A percentile compares a stretch with the other conserved stretches of the same genome.
These are phyloP conservation scores for Tanypteryx hageni DNA, from an alignment of 2,888 invertebrate genomes.

Conservation along the genomic window DNA sequence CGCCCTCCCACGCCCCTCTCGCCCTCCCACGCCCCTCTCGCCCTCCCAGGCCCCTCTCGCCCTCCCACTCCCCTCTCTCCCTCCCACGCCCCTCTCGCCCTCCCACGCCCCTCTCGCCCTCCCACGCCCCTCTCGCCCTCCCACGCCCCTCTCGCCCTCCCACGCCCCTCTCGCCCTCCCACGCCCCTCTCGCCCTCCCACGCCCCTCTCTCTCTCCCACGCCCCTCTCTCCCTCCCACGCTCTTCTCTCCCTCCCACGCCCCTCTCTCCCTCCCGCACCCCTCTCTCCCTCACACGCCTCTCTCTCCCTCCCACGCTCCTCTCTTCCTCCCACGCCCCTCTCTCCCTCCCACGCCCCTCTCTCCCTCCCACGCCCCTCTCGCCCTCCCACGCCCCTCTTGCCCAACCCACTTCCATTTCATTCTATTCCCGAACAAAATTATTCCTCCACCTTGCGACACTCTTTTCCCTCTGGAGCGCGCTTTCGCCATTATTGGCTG, in stretches of 20 bases:
- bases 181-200: too few species aligned
- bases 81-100: too few species aligned
- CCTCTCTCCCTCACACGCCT: neutral
- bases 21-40: neutral
- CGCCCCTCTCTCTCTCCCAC: neutral
- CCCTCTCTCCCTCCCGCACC: too few species aligned
- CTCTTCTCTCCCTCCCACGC: neutral
- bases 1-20: too few species aligned
- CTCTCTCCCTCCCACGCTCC: neutral
- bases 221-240: neutral
- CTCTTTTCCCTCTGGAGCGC: neutral
- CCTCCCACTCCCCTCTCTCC: neutral
- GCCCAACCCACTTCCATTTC: neutral
- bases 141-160: neutral
- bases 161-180: neutral
- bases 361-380: neutral
- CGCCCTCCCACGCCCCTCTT: neutral
- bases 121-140: neutral
- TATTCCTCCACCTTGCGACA: neutral
- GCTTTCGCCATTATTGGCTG: neutral
- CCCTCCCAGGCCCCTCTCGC: neutral
- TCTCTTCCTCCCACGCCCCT: neutral
- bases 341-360: neutral
- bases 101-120: too few species aligned
- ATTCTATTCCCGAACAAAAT: neutral